Base-by-base conservation (phyloP, 2,888 invertebrate genomes). In the Zaprionus obscuricornis region DNA sequence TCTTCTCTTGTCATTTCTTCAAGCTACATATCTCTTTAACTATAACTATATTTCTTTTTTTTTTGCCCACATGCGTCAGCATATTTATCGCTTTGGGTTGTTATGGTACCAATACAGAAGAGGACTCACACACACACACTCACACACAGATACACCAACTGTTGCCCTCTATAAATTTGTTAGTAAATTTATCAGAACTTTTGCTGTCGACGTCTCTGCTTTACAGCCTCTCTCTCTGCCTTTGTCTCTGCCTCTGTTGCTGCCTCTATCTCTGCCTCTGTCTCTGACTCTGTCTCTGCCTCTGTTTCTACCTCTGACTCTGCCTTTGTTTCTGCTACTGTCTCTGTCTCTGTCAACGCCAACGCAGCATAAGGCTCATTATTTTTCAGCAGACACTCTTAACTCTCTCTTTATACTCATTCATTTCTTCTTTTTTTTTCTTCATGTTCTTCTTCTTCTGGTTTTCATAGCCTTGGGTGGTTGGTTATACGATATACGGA, bases 321-420 rank as follows among this genome's bases (percentile, higher is more conserved):
- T n/a, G n/a, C n/a, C n/a, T n/a, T n/a, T n/a, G n/a, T n/a, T n/a
- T n/a, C n/a, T n/a, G n/a, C n/a, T n/a, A n/a, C n/a, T n/a, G n/a
- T n/a, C n/a, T n/a, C n/a, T 10, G 26, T 10, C 3, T 29, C 11
- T 14, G 47, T 8, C 11, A 34, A 37, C 24, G 50, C 8, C 65
- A 56, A 59, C 84, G 57, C 66, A 55, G 63, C 84, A 81, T 81
- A 81, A 58, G 39, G 66, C 66, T 81, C 81, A 76, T 77, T 81
- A 84, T 73, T 84, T 84, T 81, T 52, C 60, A 75, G 73, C 37
- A 70, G 51, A 33, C 55, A 50, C 40, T 37, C 42, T 51, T 11
- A 33, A 42, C 47, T 49, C 20, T n/a, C 33, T 7, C n/a, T 14
- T 16, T 24, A 27, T 8, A 20, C 22, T 16, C 3, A 36, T 16